Conservation (phyloP, 2,888 invertebrate genomes). For the Drosophila neotestacea region DNA sequence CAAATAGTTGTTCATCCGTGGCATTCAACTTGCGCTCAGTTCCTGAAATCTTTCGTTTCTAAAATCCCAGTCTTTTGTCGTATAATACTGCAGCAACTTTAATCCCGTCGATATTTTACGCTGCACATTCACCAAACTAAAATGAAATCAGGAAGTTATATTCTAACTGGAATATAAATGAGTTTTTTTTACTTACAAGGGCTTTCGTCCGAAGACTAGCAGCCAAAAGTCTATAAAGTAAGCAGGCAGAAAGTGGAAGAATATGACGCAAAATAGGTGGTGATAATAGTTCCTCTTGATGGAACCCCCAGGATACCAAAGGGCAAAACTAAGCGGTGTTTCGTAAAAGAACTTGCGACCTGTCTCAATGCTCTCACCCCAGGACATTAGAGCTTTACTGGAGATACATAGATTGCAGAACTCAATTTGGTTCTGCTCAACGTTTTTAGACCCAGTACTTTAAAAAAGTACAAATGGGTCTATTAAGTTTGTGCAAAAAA, state of each 20-base stretch:
- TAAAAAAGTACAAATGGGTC: too few relatives aligned
- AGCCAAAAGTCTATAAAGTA: constrained; percentile 91
- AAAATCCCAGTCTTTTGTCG: constrained; percentile 92
- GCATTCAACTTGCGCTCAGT: constrained; percentile 86
- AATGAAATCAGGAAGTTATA: constrained; percentile 50
- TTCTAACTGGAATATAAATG: background rate
- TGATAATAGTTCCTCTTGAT: constrained; percentile 89
- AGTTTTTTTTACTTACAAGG: constrained; percentile 89
- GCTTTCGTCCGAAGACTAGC: constrained; percentile 89
- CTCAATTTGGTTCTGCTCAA: too few relatives aligned
- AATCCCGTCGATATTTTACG: constrained; percentile 87
- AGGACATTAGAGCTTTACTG: constrained; percentile 91
- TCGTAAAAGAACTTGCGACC: constrained; percentile 87
- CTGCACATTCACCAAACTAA: constrained; percentile 88
- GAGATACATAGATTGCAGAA: too few relatives aligned
- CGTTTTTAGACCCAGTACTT: too few relatives aligned
- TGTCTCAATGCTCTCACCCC: constrained; percentile 92
- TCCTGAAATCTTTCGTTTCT: constrained; percentile 87
- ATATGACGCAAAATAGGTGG: constrained; percentile 89
- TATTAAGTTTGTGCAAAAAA: too few relatives aligned
- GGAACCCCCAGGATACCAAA: constrained; percentile 93
- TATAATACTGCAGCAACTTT: constrained; percentile 91
- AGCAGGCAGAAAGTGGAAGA: constrained; percentile 92
- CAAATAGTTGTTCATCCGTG: constrained; percentile 88
- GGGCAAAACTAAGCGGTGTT: constrained; percentile 91